Base-by-base conservation (phyloP, 92 coral and sea anemone genomes). In the Chrysogorgia sp. region DNA sequence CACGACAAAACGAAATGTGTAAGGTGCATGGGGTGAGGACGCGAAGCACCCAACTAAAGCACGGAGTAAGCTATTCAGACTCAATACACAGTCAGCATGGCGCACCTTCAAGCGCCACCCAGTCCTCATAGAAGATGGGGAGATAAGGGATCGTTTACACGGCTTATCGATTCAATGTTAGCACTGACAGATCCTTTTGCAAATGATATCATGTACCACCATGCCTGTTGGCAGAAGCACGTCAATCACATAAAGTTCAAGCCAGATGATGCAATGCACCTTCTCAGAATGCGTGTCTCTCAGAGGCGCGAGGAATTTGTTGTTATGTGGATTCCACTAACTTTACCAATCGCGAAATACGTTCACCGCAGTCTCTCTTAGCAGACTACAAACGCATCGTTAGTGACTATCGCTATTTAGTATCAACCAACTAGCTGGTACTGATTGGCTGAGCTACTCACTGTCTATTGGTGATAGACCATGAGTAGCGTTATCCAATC, bases 41-140 rank as follows among this genome's bases (percentile, higher is more conserved):
- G 35, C 58, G 23, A 67, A 67, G 75, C 58, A 67, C 75, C 75
- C 75, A 45, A 67, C 40, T 47, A 24, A 57, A 67, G 58, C 58
- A 40, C 34, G 56, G 48, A 49, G 56, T 24, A 67, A 67, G 58
- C 41, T 67, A 57, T 67, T 67, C 41, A 23, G 58, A 67, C 57
- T 67, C 57, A 67, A 67, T 57, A 67, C 75, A 45, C 75, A 41
- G 56, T 67, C 75, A 67, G 75, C 75, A 67, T 67, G 75, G 75
- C 58, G 32, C 25, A 37, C 58, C 35, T 67, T 67, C 40, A 67
- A 67, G 40, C 58, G 75, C 58, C 75, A 67, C 58, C 72, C 72
- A 65, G 72, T 65, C 50, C 72, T 65, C 50, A 65, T 65, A 34
- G 56, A 40, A 41, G 75, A 67, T 45, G 58, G 37, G 58, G 58